Evolutionary conservation across 2,888 invertebrate genomes (phyloP).

Genomic region (Sabellastarte sp.): DNA sequence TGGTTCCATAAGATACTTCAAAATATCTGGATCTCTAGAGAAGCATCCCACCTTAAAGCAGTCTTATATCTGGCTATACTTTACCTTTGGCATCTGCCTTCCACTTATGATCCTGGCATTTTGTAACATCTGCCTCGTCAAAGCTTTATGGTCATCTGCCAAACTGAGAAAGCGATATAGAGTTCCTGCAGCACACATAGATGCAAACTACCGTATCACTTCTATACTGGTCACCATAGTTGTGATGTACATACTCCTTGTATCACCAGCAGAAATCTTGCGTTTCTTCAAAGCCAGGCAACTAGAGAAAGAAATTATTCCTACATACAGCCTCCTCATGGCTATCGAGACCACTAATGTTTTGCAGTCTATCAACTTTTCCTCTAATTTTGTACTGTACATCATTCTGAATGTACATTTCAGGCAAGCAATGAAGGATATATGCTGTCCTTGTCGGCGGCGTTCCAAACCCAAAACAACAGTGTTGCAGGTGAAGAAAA

Average conservation of each 20-base stretch:
- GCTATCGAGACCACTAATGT: constrained; percentile 26
- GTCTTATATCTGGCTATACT: constrained; percentile 24
- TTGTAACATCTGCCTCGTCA: constrained; percentile 50
- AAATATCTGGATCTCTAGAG: background rate
- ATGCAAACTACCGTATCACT: constrained; percentile 42
- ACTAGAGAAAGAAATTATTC: background rate
- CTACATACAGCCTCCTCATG: constrained; percentile 1
- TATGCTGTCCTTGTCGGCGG: constrained; percentile 14
- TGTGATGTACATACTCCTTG: constrained; percentile 52
- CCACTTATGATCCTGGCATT: constrained; percentile 46
- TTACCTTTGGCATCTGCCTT: constrained; percentile 18
- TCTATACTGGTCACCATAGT: constrained; percentile 51
- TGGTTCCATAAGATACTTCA: constrained; percentile 10
- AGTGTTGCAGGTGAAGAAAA: too few species aligned
- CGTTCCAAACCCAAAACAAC: too few species aligned
- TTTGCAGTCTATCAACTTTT: constrained; percentile 28
- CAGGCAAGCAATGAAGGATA: constrained; percentile 19
- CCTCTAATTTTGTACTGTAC: constrained; percentile 29
- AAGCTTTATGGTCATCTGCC: constrained; percentile 47
- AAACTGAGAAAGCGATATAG: constrained; percentile 40
- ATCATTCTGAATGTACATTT: constrained; percentile 28
- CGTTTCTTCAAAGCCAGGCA: constrained; percentile 31
- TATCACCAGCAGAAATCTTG: constrained; percentile 52
- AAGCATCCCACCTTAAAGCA: background rate
- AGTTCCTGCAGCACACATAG: constrained; percentile 36